These are phyloP conservation scores for Augochlorella aurata DNA, from an alignment of 2,888 invertebrate genomes.

Conservation along the genomic window DNA sequence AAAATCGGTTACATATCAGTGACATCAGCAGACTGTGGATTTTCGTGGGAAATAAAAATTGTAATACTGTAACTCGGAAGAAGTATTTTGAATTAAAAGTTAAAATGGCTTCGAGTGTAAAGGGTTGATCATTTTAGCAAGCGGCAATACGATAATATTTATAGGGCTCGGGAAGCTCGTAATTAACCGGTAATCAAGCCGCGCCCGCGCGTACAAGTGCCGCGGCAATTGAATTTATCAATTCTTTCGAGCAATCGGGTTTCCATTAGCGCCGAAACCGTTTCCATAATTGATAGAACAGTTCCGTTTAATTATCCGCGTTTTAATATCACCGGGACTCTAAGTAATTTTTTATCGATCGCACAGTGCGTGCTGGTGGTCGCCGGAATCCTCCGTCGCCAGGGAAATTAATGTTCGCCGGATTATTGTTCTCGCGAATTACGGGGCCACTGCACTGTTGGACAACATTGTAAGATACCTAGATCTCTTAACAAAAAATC, in stretches of 20 bases:
- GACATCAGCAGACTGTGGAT: no score
- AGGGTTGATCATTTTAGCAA: not conserved
- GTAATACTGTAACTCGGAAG: no score
- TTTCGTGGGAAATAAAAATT: no score
- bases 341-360: constrained; percentile 1
- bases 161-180: not conserved
- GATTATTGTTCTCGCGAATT: not conserved
- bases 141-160: not conserved
- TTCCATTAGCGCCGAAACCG: not conserved
- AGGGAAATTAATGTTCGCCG: not conserved
- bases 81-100: no score
- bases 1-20: no score
- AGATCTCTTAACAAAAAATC: no score
- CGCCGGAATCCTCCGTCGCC: not conserved
- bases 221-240: not conserved
- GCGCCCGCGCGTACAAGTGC: not conserved
- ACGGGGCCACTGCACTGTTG: not conserved
- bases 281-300: constrained; percentile 7
- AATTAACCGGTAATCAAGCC: not conserved
- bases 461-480: not conserved
- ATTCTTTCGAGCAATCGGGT: not conserved
- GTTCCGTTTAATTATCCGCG: not conserved
- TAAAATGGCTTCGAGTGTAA: not conserved
- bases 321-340: not conserved
- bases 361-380: not conserved